These are phyloP conservation scores for Aspidapion aeneum DNA, from an alignment of 2,888 invertebrate species.

Conservation along the genomic window DNA sequence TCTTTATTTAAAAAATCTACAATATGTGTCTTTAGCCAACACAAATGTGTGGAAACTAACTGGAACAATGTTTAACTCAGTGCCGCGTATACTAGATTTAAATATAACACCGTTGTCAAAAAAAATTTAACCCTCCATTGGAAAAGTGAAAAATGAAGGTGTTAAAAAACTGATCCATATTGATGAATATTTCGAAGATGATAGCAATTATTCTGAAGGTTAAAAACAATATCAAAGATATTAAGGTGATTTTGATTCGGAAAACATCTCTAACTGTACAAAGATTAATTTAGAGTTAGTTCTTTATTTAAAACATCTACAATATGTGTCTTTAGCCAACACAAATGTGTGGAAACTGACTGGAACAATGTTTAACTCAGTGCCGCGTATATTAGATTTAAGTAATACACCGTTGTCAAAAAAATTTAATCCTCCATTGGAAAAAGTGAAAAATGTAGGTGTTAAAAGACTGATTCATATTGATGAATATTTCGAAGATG, in stretches of 20 bases:
- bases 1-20: constrained; percentile 37
- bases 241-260: no score
- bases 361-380: constrained; percentile 40
- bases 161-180: constrained; percentile 37
- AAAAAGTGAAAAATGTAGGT: constrained; percentile 38
- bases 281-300: no score
- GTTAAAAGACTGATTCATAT: constrained; percentile 37
- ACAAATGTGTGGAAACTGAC: constrained; percentile 42
- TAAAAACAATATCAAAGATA: no score
- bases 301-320: constrained; percentile 37
- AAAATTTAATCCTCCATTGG: constrained; percentile 43
- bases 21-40: constrained; percentile 42
- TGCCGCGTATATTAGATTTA: constrained; percentile 42
- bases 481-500: constrained; percentile 38
- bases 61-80: constrained; percentile 40
- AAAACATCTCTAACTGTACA: no score
- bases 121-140: constrained; percentile 43
- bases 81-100: constrained; percentile 42
- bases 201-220: not conserved
- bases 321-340: constrained; percentile 42
- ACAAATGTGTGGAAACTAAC: constrained; percentile 42
- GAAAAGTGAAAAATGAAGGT: constrained; percentile 38
- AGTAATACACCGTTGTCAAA: constrained; percentile 42
- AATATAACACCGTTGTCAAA: constrained; percentile 41
- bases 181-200: constrained; percentile 38